Evolutionary conservation across 2,797 vertebrate species (phyloP), one percentile per base, ranked within the genome.

Genomic region (Sebastes oblongus): DNA sequence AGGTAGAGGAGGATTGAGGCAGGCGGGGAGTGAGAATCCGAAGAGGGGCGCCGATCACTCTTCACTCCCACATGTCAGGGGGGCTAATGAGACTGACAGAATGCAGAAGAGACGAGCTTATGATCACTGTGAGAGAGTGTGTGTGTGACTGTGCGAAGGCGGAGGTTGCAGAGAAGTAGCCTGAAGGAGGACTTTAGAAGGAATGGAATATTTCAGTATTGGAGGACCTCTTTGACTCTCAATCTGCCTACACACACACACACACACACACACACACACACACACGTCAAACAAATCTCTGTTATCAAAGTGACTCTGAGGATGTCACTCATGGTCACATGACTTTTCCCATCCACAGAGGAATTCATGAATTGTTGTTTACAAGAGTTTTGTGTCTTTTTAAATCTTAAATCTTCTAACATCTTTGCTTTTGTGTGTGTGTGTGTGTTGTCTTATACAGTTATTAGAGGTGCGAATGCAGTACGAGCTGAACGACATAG

Each of bases 381-480:
- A 30, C 56, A 25, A 20, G 3, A 73, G 12, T 52, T 66, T 61
- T 25, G 8, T 56, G 54, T 20, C 20, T 24, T 24, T 60, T 42
- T 60, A 70, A 20, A 20, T 50, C 46, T 42, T 16, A 60, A 55
- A 61, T 46, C 52, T 34, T 32, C 46, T 65, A 18, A 59, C 2
- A 29, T 55, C 9, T 58, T 62, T 76, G 42, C 39, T 42, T 42
- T 42, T 39, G 55, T 81, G 72, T 77, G 22, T 81, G 22, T 81
- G 54, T 46, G 72, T 66, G 27, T 82, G 76, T 62, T 91, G 66
- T n/a, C 69, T 75, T 3, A 4, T 61, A 10, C 86, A 99, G 98
- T 95, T 99, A 93, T 93, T 99, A 78, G 98, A 99, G 94, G 96
- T 99, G 74, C 96, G 98, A 79, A 93, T 99, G 84, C 96, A 99